Evolutionary conservation across 2,888 invertebrate genomes (phyloP).

Genomic region (Orgyia antiqua): DNA sequence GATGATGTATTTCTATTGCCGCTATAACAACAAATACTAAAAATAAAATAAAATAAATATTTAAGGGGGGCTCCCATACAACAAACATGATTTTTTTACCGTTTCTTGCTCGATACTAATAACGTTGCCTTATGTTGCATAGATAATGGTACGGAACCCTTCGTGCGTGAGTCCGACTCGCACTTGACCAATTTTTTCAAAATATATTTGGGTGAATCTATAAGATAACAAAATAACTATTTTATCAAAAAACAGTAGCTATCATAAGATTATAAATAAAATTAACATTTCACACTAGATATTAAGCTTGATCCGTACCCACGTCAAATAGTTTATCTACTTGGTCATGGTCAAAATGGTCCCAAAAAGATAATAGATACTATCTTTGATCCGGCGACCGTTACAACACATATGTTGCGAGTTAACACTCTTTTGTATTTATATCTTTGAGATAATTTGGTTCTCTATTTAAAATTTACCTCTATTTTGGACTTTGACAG

Average conservation of each 20-base stretch:
- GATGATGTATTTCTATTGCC: too few relatives aligned
- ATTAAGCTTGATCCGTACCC: slow-evolving; percentile 10
- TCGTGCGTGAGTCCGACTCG: too few relatives aligned
- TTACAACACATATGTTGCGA: slow-evolving; percentile 61
- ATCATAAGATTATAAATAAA: slow-evolving; percentile 7
- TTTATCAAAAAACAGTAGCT: not conserved
- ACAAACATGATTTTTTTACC: too few relatives aligned
- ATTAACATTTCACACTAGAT: slow-evolving; percentile 7
- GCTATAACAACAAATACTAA: too few relatives aligned
- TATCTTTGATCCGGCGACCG: slow-evolving; percentile 32
- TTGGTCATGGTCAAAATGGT: slow-evolving; percentile 17
- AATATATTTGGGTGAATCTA: too few relatives aligned
- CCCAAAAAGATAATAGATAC: slow-evolving; percentile 29
- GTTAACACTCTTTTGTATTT: slow-evolving; percentile 71
- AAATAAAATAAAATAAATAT: too few relatives aligned
- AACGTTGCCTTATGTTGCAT: too few relatives aligned
- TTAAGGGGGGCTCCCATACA: too few relatives aligned
- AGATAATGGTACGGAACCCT: too few relatives aligned
- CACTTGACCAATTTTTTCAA: too few relatives aligned
- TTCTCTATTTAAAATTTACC: slow-evolving; percentile 66
- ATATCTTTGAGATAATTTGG: slow-evolving; percentile 75
- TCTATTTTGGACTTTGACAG: slow-evolving; percentile 64
- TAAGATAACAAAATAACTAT: too few relatives aligned
- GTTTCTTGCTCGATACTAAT: too few relatives aligned
- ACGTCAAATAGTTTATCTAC: slow-evolving; percentile 13